A percentile compares a stretch with the other conserved stretches of the same genome.
phyloP scores from a whole-genome alignment of 2,113 vertebrate species.

The Sorex araneus region DNA sequence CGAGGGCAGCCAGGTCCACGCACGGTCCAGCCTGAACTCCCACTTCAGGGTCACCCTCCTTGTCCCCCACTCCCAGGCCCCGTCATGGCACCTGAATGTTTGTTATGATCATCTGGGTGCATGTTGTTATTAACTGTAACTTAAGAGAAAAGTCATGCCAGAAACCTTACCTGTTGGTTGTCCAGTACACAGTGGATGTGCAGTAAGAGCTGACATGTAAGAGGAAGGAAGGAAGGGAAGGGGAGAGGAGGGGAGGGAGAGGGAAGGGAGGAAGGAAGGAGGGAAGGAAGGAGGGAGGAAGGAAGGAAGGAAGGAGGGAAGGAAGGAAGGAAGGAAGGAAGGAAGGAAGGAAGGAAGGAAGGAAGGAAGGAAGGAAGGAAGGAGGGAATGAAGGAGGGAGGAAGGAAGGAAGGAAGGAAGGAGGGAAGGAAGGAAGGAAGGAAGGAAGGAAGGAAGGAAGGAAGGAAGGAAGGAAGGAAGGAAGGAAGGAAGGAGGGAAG shows the following conservation, averaged over 20 bases:
- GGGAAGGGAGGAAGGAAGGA: too few relatives aligned
- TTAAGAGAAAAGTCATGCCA: not conserved
- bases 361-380: fast-evolving
- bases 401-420: fast-evolving
- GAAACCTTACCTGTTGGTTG: not conserved
- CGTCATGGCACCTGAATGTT: not conserved
- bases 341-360: too few relatives aligned
- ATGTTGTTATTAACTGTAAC: not conserved
- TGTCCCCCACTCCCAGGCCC: not conserved
- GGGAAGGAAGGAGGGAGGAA: not conserved
- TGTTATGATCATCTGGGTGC: not conserved
- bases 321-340: not conserved
- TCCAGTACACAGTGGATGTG: not conserved
- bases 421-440: fast-evolving
- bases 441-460: too few relatives aligned
- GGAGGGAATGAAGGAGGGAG: too few relatives aligned
- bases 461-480: not conserved
- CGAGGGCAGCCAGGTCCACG: not conserved
- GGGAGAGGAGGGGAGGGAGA: too few relatives aligned
- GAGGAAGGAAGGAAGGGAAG: not conserved
- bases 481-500: too few relatives aligned
- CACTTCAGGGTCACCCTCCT: not conserved
- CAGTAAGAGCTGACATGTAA: not conserved
- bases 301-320: too few relatives aligned
- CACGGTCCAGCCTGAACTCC: not conserved